Evolutionary conservation across 2,888 invertebrate genomes (phyloP), one percentile per base, ranked within the genome.

Genomic region (Trissoscelio sp.): DNA sequence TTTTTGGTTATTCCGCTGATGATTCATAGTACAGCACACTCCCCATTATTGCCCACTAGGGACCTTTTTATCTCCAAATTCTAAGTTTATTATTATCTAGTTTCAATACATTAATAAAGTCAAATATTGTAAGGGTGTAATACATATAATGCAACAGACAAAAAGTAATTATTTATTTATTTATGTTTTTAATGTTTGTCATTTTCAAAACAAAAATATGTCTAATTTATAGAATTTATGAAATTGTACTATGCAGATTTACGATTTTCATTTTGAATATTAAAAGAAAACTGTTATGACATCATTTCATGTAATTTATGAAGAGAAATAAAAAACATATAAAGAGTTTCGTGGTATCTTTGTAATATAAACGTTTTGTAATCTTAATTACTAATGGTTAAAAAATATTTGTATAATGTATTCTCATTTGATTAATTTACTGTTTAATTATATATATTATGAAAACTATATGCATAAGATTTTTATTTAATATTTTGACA

Each of bases 51-150:
- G 14, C 31, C n/a, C 46, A 18, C 46, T 7, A 18, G 62, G 34
- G 62, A 62, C 46, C 46, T 46, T 62, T 62, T 62, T 28, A 62
- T 62, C 60, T 3, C 16, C 5, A 28, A 62, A 28, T 14, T 28
- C 60, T 24, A 42, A 12, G 24, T 62, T 62, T 62, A 62, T 62
- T 31, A 28, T 62, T 62, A 62, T 44, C 14, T 31, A 16, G 12
- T 24, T 57, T 37, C 34, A 37, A 57, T 37, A 57, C 20, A 20
- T 57, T 37, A 57, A 37, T 37, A 20, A 18, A 11, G 7, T 20
- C 37, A 37, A 37, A 1, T 3, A 37, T n/a, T 9, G 1, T 57
- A n/a, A 5, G 12, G 7, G 11, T 16, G 6, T n/a, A 37, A 57
- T 57, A 57, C 34, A 57, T 37, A 11, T 18, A 11, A 42, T 14